Evolutionary conservation across 2,888 invertebrate genomes (phyloP).

Genomic region (Onchidella celtica): DNA sequence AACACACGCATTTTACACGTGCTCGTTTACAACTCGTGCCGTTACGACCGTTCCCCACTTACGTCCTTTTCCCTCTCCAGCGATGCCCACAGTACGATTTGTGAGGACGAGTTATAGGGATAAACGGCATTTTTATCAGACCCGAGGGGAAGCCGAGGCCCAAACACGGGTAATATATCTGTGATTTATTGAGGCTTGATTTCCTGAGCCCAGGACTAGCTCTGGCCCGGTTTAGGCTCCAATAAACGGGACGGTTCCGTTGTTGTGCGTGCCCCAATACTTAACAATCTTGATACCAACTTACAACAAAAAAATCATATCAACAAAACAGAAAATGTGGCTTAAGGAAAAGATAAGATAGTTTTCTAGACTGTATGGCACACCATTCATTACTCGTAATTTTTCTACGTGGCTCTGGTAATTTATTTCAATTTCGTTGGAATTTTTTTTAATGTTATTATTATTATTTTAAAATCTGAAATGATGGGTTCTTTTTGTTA

Average conservation of each 20-base stretch:
- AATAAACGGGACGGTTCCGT: background rate
- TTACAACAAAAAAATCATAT: background rate
- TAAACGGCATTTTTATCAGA: slow-evolving; percentile 21
- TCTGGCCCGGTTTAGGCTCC: background rate
- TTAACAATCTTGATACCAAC: background rate
- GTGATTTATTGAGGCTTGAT: slow-evolving; percentile 25
- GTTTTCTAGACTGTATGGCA: background rate
- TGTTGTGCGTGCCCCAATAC: background rate
- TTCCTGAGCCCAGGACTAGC: background rate
- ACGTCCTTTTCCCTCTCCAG: background rate
- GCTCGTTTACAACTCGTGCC: background rate
- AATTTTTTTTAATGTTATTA: background rate
- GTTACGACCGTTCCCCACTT: background rate
- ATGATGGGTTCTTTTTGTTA: background rate
- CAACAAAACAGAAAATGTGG: background rate
- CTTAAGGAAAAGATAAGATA: background rate
- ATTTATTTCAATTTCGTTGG: background rate
- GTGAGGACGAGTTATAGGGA: slow-evolving; percentile 1
- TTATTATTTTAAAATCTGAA: background rate
- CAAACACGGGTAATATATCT: slow-evolving; percentile 31
- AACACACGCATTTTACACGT: background rate
- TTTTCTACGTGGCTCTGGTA: background rate
- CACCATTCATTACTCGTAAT: background rate
- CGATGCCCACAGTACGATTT: background rate
- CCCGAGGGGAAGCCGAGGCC: background rate